Percentiles rank a stretch among this genome's conserved stretches.
phyloP scores from a whole-genome alignment of 2,888 invertebrate species.

The Bellardia pandia region DNA sequence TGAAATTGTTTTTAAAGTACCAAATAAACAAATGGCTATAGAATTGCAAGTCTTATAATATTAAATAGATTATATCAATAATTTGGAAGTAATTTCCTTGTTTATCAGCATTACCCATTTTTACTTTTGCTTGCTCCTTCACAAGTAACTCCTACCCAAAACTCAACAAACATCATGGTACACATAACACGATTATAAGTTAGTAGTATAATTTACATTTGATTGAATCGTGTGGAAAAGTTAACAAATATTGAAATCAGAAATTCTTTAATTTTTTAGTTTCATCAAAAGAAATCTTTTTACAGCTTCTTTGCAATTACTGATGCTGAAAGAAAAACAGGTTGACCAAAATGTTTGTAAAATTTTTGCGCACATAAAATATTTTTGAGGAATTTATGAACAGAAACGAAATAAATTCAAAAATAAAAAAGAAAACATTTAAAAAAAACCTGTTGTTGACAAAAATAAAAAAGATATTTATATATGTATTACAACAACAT shows the following conservation, averaged over 20 bases:
- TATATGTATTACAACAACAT: slow-evolving; percentile 25
- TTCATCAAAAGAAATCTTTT: neutral
- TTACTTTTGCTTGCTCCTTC: too few species aligned
- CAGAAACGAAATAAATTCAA: neutral
- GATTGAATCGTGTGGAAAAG: neutral
- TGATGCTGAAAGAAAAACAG: slow-evolving; percentile 13
- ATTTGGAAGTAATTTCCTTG: too few species aligned
- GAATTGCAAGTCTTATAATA: too few species aligned
- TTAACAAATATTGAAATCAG: slow-evolving; percentile 15
- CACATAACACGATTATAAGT: neutral
- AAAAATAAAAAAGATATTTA: slow-evolving; percentile 16
- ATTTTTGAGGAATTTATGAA: slow-evolving; percentile 33
- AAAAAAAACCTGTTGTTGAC: slow-evolving; percentile 49
- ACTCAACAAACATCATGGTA: too few species aligned
- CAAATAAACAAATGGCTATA: too few species aligned
- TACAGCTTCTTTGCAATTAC: slow-evolving; percentile 9
- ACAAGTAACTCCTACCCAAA: too few species aligned
- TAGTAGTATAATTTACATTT: slow-evolving; percentile 46
- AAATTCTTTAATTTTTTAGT: slow-evolving; percentile 22
- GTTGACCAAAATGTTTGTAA: neutral
- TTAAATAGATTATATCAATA: too few species aligned
- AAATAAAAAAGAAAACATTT: neutral
- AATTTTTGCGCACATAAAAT: neutral
- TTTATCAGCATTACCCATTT: too few species aligned
- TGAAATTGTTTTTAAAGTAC: too few species aligned